These are phyloP conservation scores for Ctenosaura bakeri DNA, from an alignment of 2,797 vertebrate species.

Conservation along the genomic window DNA sequence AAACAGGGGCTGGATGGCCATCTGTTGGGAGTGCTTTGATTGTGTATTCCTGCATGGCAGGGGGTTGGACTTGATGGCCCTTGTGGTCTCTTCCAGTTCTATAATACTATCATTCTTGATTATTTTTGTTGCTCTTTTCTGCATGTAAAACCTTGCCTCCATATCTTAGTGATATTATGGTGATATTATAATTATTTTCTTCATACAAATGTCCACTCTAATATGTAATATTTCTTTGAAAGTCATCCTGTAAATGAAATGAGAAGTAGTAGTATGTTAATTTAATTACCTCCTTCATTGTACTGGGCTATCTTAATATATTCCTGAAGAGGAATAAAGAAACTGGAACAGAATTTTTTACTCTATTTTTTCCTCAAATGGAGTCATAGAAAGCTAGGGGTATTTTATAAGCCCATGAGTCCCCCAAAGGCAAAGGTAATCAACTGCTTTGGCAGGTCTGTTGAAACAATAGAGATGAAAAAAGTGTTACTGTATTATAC, in stretches of 20 bases:
- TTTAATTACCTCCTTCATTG: constrained; percentile 31
- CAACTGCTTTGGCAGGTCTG: background rate
- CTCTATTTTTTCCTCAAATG: constrained; percentile 22
- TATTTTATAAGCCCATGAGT: background rate
- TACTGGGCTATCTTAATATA: constrained; percentile 14
- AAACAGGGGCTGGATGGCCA: too few species aligned
- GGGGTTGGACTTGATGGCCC: too few species aligned
- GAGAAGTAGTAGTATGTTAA: constrained; percentile 16
- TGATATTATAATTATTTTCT: constrained; percentile 5
- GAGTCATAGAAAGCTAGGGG: background rate
- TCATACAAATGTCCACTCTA: constrained; percentile 36
- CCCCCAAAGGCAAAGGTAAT: background rate
- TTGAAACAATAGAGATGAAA: background rate
- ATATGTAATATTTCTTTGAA: constrained; percentile 36
- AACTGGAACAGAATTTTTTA: constrained; percentile 49
- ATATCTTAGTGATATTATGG: background rate
- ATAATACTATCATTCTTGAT: background rate
- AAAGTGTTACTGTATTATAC: background rate
- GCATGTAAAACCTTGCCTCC: background rate
- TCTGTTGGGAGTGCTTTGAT: too few species aligned
- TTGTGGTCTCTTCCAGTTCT: too few species aligned
- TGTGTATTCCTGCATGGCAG: too few species aligned
- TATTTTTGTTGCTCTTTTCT: background rate
- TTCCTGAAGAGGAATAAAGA: background rate
- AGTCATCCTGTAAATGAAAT: constrained; percentile 34